These are phyloP conservation scores for Cinara cedri DNA, from an alignment of 2,888 invertebrate genomes.

Conservation along the genomic window DNA sequence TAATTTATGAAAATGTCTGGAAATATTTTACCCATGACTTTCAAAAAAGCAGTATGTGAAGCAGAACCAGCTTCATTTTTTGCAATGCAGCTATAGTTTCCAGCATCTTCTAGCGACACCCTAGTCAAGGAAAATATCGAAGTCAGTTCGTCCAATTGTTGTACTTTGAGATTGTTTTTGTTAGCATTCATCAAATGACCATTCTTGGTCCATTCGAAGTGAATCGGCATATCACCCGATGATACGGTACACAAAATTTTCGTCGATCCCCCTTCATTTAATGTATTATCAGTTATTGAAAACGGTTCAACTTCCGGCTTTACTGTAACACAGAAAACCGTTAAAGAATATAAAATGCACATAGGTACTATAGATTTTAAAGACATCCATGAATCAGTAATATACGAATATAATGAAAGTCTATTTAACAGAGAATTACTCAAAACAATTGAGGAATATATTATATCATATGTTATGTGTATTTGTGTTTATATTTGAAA, in stretches of 20 bases:
- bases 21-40: slow-evolving; percentile 67
- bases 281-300: slow-evolving; percentile 62
- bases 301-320: slow-evolving; percentile 67
- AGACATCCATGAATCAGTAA: slow-evolving; percentile 19
- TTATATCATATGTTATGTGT: too few relatives aligned
- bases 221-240: slow-evolving; percentile 62
- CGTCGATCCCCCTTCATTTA: slow-evolving; percentile 62
- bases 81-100: slow-evolving; percentile 68
- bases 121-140: slow-evolving; percentile 65
- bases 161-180: slow-evolving; percentile 58
- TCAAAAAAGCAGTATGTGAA: slow-evolving; percentile 65
- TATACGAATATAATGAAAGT: neutral
- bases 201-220: slow-evolving; percentile 62
- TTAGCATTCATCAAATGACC: slow-evolving; percentile 58
- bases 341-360: slow-evolving; percentile 9
- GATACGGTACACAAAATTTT: slow-evolving; percentile 62
- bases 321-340: slow-evolving; percentile 58
- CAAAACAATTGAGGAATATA: too few relatives aligned
- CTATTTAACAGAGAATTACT: neutral
- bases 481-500: too few relatives aligned
- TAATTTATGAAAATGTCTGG: neutral
- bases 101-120: slow-evolving; percentile 64
- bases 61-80: slow-evolving; percentile 68
- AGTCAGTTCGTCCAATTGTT: slow-evolving; percentile 64
- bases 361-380: neutral